A percentile compares a stretch with the other conserved stretches of the same genome.
Evolutionary conservation across 2,888 invertebrate genomes (phyloP).

Genomic region (Yponomeuta evonymella): DNA sequence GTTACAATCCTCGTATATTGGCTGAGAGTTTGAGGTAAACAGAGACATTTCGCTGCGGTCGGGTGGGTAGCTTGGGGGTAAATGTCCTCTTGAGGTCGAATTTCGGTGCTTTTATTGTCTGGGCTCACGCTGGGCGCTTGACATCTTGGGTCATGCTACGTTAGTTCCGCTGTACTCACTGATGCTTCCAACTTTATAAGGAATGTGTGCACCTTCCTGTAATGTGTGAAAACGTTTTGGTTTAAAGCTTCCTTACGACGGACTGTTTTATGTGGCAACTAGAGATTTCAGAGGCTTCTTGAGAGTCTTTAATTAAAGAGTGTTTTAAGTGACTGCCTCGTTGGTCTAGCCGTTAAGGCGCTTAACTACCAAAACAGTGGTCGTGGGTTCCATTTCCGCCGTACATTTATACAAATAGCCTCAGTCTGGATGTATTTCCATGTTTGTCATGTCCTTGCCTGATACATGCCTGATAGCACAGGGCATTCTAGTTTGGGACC

Average conservation of each 20-base stretch:
- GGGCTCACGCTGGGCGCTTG: conserved; percentile 29
- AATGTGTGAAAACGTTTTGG: conserved; percentile 9
- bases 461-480: no score
- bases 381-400: no score
- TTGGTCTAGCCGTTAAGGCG: no score
- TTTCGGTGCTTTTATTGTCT: conserved; percentile 1
- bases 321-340: not conserved
- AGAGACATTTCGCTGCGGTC: conserved; percentile 33
- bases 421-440: no score
- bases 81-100: conserved; percentile 23
- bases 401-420: no score
- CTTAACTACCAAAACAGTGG: no score
- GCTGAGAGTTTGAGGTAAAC: conserved; percentile 15
- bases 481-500: no score
- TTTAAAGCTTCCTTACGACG: not conserved
- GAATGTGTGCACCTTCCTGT: conserved; percentile 22
- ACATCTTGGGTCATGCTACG: conserved; percentile 51
- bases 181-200: conserved; percentile 43
- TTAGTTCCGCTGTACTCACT: conserved; percentile 57
- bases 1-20: not conserved
- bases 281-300: not conserved
- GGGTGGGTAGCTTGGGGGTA: conserved; percentile 36
- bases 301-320: not conserved
- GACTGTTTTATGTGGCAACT: conserved; percentile 2
- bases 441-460: no score